Evolutionary conservation across 2,113 vertebrate genomes (phyloP).

Genomic region (Henicopernis longicauda): DNA sequence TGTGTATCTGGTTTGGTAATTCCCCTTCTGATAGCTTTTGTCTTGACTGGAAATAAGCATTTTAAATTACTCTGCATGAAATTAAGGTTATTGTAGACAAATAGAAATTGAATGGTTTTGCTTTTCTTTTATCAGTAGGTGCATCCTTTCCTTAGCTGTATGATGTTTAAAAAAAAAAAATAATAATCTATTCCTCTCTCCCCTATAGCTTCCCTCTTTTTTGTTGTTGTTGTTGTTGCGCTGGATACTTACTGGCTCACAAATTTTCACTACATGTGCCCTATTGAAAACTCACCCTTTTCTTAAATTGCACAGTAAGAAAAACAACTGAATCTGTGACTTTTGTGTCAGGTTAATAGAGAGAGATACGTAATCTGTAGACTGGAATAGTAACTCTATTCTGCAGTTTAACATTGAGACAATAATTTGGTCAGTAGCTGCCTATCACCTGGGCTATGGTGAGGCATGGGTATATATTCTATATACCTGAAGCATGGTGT

Average conservation of each 20-base stretch:
- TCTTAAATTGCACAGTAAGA: neutral
- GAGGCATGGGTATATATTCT: neutral
- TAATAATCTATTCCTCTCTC: neutral
- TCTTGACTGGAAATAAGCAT: neutral
- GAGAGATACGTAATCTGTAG: neutral
- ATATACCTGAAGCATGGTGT: neutral
- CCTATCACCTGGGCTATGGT: neutral
- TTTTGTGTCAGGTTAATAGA: neutral
- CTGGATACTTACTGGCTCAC: neutral
- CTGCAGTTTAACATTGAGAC: neutral
- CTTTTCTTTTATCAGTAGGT: neutral
- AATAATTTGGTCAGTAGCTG: neutral
- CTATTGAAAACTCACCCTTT: neutral
- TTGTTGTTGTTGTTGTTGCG: neutral
- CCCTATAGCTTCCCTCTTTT: fast-evolving
- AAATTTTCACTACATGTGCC: neutral
- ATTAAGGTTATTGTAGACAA: neutral
- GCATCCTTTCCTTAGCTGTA: neutral
- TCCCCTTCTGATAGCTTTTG: neutral
- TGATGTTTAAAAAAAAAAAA: neutral
- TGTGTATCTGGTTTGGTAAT: neutral
- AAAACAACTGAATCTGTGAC: neutral
- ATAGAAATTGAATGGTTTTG: neutral
- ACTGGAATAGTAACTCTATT: neutral
- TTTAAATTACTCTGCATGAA: neutral